Base-by-base conservation (phyloP, 2,797 vertebrate genomes). In the Linurgus olivaceus region DNA sequence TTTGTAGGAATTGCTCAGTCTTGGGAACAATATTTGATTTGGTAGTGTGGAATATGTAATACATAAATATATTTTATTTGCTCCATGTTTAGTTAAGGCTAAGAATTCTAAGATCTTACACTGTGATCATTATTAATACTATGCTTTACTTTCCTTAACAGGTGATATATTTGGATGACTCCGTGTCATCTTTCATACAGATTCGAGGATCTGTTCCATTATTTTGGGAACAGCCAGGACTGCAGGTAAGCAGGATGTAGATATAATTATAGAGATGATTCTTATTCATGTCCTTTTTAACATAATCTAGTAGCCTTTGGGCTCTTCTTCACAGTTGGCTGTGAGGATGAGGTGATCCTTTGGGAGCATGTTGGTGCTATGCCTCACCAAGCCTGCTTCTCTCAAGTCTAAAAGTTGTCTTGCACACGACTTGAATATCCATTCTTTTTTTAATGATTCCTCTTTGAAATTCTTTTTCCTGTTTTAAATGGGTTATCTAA, bases 181-280 rank as follows among this genome's bases (percentile, higher is more conserved):
- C 97, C 92, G 98, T 99, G 37, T 99, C 99, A 8, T 99, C 99
- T 71, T 99, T 99, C 98, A 99, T 99, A 96, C 99, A 99, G 97
- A 99, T 99, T 95, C 98, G 99, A 93, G 99, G 99, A 29, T 99
- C 99, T 89, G 98, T 99, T 94, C 98, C 99, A 7, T 97, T 99
- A 84, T 99, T 99, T 97, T 99, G 99, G 99, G 99, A 99, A 91
- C 99, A 99, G 85, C 99, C 99, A 44, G 99, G 99, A 57, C 98
- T 99, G 94, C 99, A 99, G 98, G 99, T 99, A 97, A 96, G 95
- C 79, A 20, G 51, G 52, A 67, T 26, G 33, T 40, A 29, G 28
- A 77, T 93, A 26, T 70, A 29, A 50, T 71, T 76, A 24, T 29
- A 47, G 2, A 52, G 35, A 14, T 58, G 45, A 42, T 78, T 78